Evolutionary conservation across 2,797 vertebrate species (phyloP).

Genomic region (Sandelia bainsii): DNA sequence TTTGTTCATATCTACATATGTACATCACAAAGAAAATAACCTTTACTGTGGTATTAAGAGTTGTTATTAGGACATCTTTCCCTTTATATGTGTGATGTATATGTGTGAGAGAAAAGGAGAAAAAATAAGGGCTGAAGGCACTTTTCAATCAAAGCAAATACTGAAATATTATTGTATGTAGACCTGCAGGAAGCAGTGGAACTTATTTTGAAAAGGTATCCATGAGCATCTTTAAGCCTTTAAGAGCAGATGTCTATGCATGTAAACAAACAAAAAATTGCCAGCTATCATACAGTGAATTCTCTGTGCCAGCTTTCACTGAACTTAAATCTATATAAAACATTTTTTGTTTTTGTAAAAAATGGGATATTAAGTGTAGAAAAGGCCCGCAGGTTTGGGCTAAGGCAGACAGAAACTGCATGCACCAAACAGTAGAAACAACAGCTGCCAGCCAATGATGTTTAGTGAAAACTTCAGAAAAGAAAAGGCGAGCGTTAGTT

Average conservation of each 20-base stretch:
- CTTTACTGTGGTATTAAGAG: slow-evolving; percentile 72
- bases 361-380: slow-evolving; percentile 46
- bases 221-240: slow-evolving; percentile 18
- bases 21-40: slow-evolving; percentile 88
- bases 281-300: slow-evolving; percentile 50
- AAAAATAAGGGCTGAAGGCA: slow-evolving; percentile 87
- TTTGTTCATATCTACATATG: slow-evolving; percentile 95
- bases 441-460: slow-evolving; percentile 79
- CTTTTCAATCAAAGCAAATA: slow-evolving; percentile 89
- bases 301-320: slow-evolving; percentile 47
- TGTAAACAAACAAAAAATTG: slow-evolving; percentile 68
- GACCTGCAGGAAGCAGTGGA: slow-evolving; percentile 71
- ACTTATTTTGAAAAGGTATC: slow-evolving; percentile 59
- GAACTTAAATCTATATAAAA: slow-evolving; percentile 46
- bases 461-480: slow-evolving; percentile 5
- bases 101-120: slow-evolving; percentile 23
- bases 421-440: slow-evolving; percentile 39
- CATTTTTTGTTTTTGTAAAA: slow-evolving; percentile 43
- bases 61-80: slow-evolving; percentile 67
- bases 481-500: slow-evolving; percentile 13
- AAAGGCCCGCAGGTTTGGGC: slow-evolving; percentile 62
- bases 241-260: slow-evolving; percentile 55
- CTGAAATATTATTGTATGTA: slow-evolving; percentile 78
- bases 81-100: too few species aligned
- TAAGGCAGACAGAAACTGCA: slow-evolving; percentile 68